phyloP scores from a whole-genome alignment of 2,113 vertebrate genomes.

The Progne subis region DNA sequence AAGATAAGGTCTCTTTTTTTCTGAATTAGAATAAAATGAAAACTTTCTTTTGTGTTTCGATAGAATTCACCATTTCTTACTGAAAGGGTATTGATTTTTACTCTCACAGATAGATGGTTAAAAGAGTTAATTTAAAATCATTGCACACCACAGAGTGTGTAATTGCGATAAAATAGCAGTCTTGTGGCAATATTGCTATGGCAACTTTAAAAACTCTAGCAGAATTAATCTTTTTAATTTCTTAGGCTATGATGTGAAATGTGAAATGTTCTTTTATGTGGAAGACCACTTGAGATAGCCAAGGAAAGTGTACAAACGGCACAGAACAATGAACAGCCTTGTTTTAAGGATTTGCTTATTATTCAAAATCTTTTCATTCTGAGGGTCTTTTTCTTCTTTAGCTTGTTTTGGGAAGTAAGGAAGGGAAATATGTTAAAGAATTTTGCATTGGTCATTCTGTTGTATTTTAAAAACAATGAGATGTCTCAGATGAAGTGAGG shows the following conservation, averaged over 20 bases:
- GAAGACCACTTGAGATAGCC: neutral
- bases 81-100: slow-evolving; percentile 10
- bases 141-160: neutral
- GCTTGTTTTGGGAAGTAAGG: neutral
- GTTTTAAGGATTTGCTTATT: neutral
- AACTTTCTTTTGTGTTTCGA: neutral
- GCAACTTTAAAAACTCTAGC: neutral
- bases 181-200: neutral
- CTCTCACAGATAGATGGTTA: neutral
- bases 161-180: neutral
- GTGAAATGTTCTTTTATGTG: neutral
- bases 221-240: neutral
- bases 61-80: neutral
- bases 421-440: neutral
- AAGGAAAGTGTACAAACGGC: neutral
- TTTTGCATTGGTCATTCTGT: neutral
- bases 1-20: neutral
- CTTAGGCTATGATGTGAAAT: neutral
- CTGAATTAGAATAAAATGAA: neutral
- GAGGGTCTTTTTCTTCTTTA: neutral
- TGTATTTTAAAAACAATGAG: neutral
- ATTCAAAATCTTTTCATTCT: neutral
- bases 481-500: neutral
- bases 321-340: neutral
- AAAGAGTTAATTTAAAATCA: neutral